phyloP scores from a whole-genome alignment of 1,140 invertebrate species.

The Parasteatoda tepidariorum region DNA sequence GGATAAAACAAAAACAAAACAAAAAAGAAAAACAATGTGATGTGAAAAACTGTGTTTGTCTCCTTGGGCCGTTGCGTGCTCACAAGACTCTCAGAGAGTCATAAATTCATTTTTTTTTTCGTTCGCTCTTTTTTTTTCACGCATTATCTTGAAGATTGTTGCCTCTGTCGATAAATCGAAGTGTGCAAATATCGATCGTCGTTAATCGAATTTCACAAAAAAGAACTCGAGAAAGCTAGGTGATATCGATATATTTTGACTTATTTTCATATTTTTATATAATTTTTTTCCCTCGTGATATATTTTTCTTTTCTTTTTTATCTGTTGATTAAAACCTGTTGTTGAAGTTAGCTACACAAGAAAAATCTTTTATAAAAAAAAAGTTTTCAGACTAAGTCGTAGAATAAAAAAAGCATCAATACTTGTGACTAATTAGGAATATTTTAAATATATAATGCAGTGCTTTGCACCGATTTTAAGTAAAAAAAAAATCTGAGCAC shows the following conservation, averaged over 20 bases:
- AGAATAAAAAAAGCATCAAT: no score
- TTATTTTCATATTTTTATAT: not conserved
- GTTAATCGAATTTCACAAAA: constrained; percentile 1
- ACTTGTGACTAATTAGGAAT: no score
- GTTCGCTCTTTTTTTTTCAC: not conserved
- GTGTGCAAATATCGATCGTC: constrained; percentile 14
- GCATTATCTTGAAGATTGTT: not conserved
- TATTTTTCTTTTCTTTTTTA: not conserved
- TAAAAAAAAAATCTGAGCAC: no score
- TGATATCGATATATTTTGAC: not conserved
- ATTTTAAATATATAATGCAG: no score
- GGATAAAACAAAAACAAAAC: no score
- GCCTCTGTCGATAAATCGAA: not conserved
- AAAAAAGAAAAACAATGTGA: not conserved
- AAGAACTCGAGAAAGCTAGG: not conserved
- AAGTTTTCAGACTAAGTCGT: no score
- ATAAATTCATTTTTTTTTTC: not conserved
- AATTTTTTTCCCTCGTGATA: not conserved
- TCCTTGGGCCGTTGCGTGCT: constrained; percentile 9
- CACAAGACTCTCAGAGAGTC: not conserved
- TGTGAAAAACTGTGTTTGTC: not conserved
- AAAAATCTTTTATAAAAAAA: no score
- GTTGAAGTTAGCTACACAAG: no score
- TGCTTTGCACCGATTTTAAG: no score
- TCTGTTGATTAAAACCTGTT: not conserved